These are phyloP conservation scores for Microcebus griseorufus DNA, from an alignment of 2,113 vertebrate genomes.

Conservation along the genomic window DNA sequence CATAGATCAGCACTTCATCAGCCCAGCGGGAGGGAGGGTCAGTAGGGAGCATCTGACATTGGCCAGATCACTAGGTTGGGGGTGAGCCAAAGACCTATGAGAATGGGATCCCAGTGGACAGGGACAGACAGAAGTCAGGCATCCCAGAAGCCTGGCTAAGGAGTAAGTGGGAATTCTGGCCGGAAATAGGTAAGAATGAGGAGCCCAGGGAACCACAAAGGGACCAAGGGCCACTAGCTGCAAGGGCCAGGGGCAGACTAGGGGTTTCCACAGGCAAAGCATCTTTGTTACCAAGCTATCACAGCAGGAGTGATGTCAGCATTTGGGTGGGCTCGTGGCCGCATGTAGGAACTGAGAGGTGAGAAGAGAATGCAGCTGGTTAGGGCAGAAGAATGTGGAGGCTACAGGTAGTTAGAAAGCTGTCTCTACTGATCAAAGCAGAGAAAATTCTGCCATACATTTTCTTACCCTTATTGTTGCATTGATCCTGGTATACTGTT, in stretches of 20 bases:
- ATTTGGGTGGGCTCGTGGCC: neutral
- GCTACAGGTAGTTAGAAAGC: neutral
- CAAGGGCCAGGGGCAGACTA: neutral
- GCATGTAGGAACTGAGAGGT: neutral
- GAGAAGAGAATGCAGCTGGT: neutral
- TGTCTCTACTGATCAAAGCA: neutral
- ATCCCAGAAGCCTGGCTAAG: neutral
- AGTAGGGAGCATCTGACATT: neutral
- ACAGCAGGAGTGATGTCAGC: neutral
- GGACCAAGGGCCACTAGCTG: neutral
- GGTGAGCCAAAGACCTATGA: neutral
- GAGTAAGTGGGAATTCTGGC: neutral
- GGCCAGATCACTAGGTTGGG: neutral
- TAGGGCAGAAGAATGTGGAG: neutral
- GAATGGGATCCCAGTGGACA: neutral
- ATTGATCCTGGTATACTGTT: neutral
- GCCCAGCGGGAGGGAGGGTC: neutral
- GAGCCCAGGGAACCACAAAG: neutral
- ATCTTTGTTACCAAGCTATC: neutral
- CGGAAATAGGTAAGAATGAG: neutral
- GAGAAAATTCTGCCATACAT: neutral
- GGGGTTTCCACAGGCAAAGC: neutral
- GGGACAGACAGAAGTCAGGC: neutral
- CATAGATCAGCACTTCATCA: neutral
- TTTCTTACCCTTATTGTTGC: neutral